These are phyloP conservation scores for Tapirus indicus DNA, from an alignment of 2,797 vertebrate species.

Conservation along the genomic window DNA sequence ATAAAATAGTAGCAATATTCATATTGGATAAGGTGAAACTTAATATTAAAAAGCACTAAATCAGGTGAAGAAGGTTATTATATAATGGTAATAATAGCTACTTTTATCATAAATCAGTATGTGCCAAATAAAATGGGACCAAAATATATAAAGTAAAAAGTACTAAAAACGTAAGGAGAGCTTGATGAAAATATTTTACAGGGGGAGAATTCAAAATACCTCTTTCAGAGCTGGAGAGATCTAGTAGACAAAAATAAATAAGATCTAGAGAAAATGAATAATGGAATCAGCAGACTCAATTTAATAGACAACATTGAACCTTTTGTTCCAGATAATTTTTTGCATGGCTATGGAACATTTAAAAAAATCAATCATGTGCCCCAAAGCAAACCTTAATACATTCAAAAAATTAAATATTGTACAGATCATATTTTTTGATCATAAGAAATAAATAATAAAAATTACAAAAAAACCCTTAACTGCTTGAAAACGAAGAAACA, in stretches of 20 bases:
- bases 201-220: background rate
- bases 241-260: background rate
- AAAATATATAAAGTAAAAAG: background rate
- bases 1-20: background rate
- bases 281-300: background rate
- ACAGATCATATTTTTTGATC: background rate
- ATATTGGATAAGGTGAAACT: background rate
- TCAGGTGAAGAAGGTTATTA: background rate
- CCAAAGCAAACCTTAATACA: background rate
- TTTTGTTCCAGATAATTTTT: background rate
- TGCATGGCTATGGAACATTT: background rate
- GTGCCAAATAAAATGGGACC: background rate
- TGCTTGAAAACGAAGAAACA: constrained; percentile 12
- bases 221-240: background rate
- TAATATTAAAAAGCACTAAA: background rate
- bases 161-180: constrained; percentile 7
- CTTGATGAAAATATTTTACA: background rate
- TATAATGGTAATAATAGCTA: background rate
- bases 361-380: background rate
- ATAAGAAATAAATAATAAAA: background rate
- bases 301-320: background rate
- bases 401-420: background rate
- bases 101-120: background rate
- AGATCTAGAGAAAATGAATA: background rate
- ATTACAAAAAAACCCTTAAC: background rate